Base-by-base conservation (phyloP, 2,113 vertebrate species). In the Herpetotheres cachinnans region DNA sequence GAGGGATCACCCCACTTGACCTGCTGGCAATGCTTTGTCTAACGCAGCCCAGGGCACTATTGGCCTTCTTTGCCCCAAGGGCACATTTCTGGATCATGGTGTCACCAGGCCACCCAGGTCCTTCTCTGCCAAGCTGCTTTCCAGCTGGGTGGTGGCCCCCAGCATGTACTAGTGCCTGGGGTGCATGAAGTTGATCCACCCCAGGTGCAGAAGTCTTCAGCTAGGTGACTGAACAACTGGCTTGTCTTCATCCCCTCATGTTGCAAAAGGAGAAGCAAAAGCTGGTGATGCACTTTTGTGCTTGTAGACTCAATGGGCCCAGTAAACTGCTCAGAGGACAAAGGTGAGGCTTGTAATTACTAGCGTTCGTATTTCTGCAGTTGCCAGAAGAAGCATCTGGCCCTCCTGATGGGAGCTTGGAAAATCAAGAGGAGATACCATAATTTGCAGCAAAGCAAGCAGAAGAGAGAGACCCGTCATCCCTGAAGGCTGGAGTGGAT, bases 31-130 rank as follows among this genome's bases (percentile, higher is more conserved):
- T 30, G 9, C 8, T 62, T 52, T 63, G 8, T 30, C 69, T 76
- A 52, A 40, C 0, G 0, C 30, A 82, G 1, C 15, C 27, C 49
- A n/a, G 34, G 34, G 50, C 27, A 63, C 8, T 4, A 17, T 0
- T 52, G 27, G 2, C 19, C 19, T 6, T 7, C 44, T 40, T 63
- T 58, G 20, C 12, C 49, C 26, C 32, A 40, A 27, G 16, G 8
- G 7, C 32, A 46, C 17, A 3, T 22, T 36, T 14, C 14, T 36
- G 24, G 10, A 5, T 65, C 10, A 7, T 59, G 15, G 5, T 29
- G 26, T 63, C 38, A 52, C 14, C 38, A 40, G 55, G 42, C 56
- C 26, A 6, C 13, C 17, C 36, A 74, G 24, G 11, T 62, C 7
- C 4, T 62, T 70, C 70, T 22, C 61, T 86, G 34, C 16, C 27